A percentile compares a stretch with the other conserved stretches of the same genome.
Conservation (phyloP, 2,797 vertebrate genomes). For the Synanceia verrucosa region DNA sequence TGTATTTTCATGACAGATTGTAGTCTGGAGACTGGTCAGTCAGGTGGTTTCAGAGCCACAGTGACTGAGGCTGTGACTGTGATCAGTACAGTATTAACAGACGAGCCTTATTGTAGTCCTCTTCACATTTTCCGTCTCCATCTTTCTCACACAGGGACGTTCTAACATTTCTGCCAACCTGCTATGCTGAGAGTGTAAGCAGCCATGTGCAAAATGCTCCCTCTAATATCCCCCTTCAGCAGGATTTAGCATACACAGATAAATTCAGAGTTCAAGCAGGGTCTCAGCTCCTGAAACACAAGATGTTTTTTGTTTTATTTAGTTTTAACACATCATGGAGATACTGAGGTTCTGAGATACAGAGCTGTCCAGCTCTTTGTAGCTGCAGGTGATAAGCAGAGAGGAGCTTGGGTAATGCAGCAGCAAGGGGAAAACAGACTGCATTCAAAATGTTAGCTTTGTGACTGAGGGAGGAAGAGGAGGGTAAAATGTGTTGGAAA, state of each 20-base stretch:
- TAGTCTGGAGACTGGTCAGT: neutral
- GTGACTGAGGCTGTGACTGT: too few relatives aligned
- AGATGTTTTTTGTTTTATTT: neutral
- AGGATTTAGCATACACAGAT: conserved; percentile 1
- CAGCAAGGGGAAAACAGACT: neutral
- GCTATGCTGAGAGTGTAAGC: conserved; percentile 9
- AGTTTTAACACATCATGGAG: neutral
- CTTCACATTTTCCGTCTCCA: neutral
- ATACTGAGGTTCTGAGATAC: neutral
- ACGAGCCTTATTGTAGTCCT: neutral
- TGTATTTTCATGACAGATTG: neutral
- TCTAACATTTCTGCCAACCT: conserved; percentile 10
- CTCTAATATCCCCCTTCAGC: conserved; percentile 28
- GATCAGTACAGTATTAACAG: neutral
- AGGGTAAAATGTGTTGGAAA: neutral
- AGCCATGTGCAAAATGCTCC: conserved; percentile 26
- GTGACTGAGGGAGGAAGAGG: neutral
- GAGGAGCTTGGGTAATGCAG: neutral
- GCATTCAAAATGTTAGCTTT: neutral
- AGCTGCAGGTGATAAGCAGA: neutral
- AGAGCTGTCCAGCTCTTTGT: neutral
- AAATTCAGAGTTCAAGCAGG: neutral
- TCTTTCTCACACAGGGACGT: neutral
- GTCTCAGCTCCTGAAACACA: conserved; percentile 3
- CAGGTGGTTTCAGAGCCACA: neutral